A percentile compares a stretch with the other conserved stretches of the same genome.
phyloP scores from a whole-genome alignment of 2,113 vertebrate genomes.

The Leucoraja erinaceus region DNA sequence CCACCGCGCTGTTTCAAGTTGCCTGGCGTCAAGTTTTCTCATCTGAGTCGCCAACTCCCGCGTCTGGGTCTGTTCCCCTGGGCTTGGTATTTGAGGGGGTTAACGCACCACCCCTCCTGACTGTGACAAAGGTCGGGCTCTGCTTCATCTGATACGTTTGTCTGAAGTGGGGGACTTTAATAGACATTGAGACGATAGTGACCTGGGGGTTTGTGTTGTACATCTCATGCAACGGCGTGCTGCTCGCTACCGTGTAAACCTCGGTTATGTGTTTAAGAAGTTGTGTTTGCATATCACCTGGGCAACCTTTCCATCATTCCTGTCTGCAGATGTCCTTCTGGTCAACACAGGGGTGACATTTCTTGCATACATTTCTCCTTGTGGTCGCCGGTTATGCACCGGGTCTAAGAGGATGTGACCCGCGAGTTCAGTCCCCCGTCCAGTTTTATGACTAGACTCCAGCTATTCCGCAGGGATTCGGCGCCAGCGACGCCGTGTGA shows the following conservation, averaged over 20 bases:
- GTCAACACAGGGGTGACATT: constrained; percentile 40
- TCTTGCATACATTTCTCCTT: neutral
- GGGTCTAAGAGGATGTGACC: neutral
- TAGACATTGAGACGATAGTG: constrained; percentile 39
- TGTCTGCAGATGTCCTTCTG: constrained; percentile 38
- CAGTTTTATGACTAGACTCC: constrained; percentile 16
- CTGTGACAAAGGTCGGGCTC: constrained; percentile 6
- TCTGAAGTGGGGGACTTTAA: neutral
- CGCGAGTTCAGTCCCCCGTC: neutral
- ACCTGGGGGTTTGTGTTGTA: constrained; percentile 28
- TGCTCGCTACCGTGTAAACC: neutral
- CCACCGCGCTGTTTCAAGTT: neutral
- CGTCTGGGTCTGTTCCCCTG: neutral
- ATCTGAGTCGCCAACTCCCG: neutral
- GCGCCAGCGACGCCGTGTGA: neutral
- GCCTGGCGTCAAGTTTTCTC: neutral
- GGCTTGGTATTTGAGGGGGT: neutral
- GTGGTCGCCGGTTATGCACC: neutral
- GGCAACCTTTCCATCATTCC: constrained; percentile 50
- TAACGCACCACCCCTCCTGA: constrained; percentile 35
- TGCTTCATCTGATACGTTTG: neutral
- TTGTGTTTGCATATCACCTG: constrained; percentile 53
- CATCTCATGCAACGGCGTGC: neutral
- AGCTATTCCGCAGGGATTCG: constrained; percentile 37
- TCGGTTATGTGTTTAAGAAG: constrained; percentile 44